Conservation (phyloP, 2,888 invertebrate species). For the Sisyra nigra region DNA sequence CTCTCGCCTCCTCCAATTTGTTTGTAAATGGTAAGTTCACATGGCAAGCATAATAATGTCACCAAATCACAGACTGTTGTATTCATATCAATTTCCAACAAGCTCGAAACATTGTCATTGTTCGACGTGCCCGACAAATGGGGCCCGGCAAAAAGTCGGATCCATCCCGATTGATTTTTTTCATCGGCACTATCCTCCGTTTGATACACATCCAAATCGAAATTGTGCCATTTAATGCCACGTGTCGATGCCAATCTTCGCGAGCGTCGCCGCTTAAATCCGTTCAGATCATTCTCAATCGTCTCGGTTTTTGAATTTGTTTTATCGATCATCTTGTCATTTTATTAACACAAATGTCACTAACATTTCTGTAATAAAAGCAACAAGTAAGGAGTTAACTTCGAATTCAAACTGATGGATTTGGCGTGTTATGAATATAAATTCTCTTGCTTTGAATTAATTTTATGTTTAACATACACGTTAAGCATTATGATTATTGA, state of each 20-base stretch:
- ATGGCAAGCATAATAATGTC: slow-evolving; percentile 31
- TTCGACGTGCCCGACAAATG: slow-evolving; percentile 29
- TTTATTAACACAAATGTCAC: no score
- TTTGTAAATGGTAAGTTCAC: slow-evolving; percentile 33
- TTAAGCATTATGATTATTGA: no score
- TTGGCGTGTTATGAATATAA: no score
- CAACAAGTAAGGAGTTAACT: no score
- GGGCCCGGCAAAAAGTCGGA: slow-evolving; percentile 41
- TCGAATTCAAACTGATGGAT: no score
- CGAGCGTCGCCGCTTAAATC: slow-evolving; percentile 15
- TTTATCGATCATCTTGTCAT: slow-evolving; percentile 6
- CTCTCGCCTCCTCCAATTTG: slow-evolving; percentile 39
- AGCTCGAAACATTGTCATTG: slow-evolving; percentile 36
- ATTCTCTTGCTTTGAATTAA: no score
- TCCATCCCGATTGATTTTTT: slow-evolving; percentile 35
- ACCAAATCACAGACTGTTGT: slow-evolving; percentile 34
- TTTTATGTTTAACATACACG: no score
- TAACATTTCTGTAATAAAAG: no score
- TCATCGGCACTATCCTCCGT: slow-evolving; percentile 9
- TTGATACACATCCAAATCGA: slow-evolving; percentile 12
- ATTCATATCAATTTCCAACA: slow-evolving; percentile 38
- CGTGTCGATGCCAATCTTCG: slow-evolving; percentile 34
- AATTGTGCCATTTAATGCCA: slow-evolving; percentile 27
- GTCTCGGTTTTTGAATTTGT: background rate
- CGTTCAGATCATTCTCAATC: background rate